phyloP scores from a whole-genome alignment of 2,113 vertebrate genomes.

The Emydocephalus ijimae region DNA sequence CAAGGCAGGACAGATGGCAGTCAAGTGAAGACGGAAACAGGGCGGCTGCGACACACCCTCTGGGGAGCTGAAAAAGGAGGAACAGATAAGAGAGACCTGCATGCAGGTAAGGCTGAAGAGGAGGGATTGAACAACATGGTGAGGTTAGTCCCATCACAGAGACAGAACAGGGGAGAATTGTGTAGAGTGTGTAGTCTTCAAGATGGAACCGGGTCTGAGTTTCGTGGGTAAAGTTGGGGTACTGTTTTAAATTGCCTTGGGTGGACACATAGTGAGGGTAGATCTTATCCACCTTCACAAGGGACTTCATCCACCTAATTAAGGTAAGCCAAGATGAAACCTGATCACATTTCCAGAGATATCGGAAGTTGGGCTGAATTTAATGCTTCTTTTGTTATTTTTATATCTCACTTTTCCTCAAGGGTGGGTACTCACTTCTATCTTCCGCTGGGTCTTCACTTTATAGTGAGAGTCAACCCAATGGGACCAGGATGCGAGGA shows the following conservation, averaged over 20 bases:
- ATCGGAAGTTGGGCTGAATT: neutral
- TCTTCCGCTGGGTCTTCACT: neutral
- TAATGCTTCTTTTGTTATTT: neutral
- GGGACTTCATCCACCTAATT: neutral
- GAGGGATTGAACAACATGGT: too few species aligned
- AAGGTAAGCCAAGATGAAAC: neutral
- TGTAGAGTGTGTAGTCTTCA: too few species aligned
- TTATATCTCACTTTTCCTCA: neutral
- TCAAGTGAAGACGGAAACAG: neutral
- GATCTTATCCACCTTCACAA: neutral
- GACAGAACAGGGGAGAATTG: neutral
- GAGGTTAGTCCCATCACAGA: neutral
- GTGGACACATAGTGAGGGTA: neutral
- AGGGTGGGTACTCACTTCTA: neutral
- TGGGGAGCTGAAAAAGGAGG: constrained; percentile 24
- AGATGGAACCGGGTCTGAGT: too few species aligned
- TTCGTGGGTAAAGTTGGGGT: neutral
- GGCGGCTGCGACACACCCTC: neutral
- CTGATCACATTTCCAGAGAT: neutral
- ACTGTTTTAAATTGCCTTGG: neutral
- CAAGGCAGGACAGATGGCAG: constrained; percentile 11
- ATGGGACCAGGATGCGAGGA: neutral
- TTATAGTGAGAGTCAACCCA: neutral
- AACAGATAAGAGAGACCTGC: constrained; percentile 35
- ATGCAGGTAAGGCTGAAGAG: constrained; percentile 39